Evolutionary conservation across 2,797 vertebrate species (phyloP).

Genomic region (Tokudaia tokunoshimensis): DNA sequence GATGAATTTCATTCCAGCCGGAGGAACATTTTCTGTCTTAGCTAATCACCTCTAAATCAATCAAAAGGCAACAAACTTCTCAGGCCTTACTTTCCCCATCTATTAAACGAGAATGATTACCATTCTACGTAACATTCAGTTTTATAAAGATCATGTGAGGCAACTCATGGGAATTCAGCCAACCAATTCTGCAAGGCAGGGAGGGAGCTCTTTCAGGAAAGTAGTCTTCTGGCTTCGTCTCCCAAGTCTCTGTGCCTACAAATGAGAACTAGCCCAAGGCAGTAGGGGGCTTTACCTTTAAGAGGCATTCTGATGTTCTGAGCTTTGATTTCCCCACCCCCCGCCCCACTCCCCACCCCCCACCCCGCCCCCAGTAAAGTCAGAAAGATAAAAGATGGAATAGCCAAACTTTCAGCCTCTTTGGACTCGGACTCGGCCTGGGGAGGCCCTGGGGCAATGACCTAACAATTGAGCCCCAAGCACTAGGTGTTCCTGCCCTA

Average conservation of each 20-base stretch:
- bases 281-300: background rate
- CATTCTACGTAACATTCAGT: background rate
- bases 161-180: background rate
- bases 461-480: background rate
- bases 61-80: constrained; percentile 2
- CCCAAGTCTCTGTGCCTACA: background rate
- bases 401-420: background rate
- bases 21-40: constrained; percentile 51
- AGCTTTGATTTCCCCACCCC: background rate
- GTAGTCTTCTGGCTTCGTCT: background rate
- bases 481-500: background rate
- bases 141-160: constrained; percentile 40
- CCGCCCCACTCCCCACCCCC: background rate
- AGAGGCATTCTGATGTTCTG: constrained; percentile 20
- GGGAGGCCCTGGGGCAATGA: background rate
- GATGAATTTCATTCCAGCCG: constrained; percentile 49
- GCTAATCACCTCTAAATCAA: constrained; percentile 58
- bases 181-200: constrained; percentile 10
- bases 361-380: background rate
- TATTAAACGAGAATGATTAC: constrained; percentile 30
- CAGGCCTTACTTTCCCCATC: constrained; percentile 61
- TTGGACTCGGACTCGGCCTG: background rate
- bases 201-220: background rate
- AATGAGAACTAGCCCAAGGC: background rate
- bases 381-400: constrained; percentile 10